phyloP scores from a whole-genome alignment of 2,888 invertebrate genomes.

The Calameuta idolon region DNA sequence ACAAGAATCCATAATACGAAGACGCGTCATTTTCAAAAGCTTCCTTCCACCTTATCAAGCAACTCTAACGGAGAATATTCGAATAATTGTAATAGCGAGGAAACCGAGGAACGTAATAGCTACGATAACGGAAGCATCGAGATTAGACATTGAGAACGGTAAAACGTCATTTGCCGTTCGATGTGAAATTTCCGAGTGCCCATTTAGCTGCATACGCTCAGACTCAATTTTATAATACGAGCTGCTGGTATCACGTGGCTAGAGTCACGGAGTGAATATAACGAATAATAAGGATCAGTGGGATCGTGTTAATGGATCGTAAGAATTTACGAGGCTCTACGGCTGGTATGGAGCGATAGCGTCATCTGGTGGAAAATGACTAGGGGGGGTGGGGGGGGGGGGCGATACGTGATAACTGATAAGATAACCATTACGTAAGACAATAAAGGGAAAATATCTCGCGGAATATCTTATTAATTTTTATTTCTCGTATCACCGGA shows the following conservation, averaged over 20 bases:
- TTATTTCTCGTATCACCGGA: neutral
- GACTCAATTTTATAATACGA: neutral
- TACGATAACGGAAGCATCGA: neutral
- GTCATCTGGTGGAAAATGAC: neutral
- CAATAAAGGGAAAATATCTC: neutral
- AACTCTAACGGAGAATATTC: neutral
- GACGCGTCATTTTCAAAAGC: neutral
- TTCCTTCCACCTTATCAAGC: neutral
- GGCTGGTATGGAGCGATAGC: conserved; percentile 14
- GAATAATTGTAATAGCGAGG: neutral
- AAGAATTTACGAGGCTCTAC: conserved; percentile 31
- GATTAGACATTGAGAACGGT: neutral
- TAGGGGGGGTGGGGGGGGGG: conserved; percentile 9
- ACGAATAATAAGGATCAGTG: conserved; percentile 13
- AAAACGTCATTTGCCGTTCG: neutral
- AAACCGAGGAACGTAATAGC: neutral
- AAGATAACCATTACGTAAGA: conserved; percentile 16
- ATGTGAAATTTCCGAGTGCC: neutral
- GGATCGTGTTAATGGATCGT: conserved; percentile 30
- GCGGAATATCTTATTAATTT: neutral
- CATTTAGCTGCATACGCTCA: neutral
- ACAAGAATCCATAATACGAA: neutral
- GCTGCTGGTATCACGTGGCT: neutral
- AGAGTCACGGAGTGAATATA: neutral
- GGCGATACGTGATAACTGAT: conserved; percentile 15